Evolutionary conservation across 1,140 invertebrate species (phyloP).

Genomic region (Bombyx mori): ASM3026992v2 NC_085123.1:3158501-3159000

Average conservation of each 20-base stretch:
- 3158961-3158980: background rate
- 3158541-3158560: no score
- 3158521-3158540: no score
- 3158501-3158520: no score
- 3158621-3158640: constrained; percentile 27
- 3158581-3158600: constrained; percentile 54
- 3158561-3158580: background rate
- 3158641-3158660: constrained; percentile 54
- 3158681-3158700: constrained; percentile 68
- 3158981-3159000: constrained; percentile 1
- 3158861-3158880: constrained; percentile 16
- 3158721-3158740: constrained; percentile 2
- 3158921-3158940: constrained; percentile 1
- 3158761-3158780: background rate
- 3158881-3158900: constrained; percentile 8
- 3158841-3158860: constrained; percentile 27
- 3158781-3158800: constrained; percentile 1
- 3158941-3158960: background rate
- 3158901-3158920: background rate
- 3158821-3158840: constrained; percentile 7
- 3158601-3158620: constrained; percentile 24
- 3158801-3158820: constrained; percentile 13
- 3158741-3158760: constrained; percentile 1
- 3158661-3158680: constrained; percentile 49
- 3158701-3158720: constrained; percentile 65